Evolutionary conservation across 2,113 vertebrate species (phyloP).

Genomic region (Zosterops lateralis): DNA sequence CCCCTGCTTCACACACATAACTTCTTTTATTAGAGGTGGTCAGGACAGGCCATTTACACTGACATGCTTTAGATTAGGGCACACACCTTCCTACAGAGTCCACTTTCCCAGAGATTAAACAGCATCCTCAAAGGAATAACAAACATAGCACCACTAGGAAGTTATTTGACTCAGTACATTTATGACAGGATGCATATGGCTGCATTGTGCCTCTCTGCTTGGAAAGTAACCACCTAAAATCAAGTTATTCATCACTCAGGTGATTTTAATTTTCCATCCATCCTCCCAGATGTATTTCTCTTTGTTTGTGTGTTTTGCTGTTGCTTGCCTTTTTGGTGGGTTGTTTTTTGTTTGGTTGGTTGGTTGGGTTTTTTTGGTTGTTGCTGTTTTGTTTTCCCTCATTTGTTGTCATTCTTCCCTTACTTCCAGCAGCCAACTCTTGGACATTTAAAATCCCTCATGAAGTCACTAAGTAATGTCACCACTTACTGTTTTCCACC

Average conservation of each 20-base stretch:
- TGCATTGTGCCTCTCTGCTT: neutral
- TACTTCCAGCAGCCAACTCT: neutral
- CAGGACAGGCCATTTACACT: neutral
- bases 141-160: neutral
- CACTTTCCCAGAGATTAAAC: neutral
- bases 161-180: neutral
- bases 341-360: too few species aligned
- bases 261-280: neutral
- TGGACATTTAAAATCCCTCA: neutral
- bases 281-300: neutral
- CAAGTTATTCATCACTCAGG: neutral
- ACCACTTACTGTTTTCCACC: slow-evolving; percentile 37
- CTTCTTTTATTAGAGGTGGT: neutral
- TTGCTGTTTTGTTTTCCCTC: neutral
- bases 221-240: neutral
- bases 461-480: slow-evolving; percentile 38
- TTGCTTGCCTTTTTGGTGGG: neutral
- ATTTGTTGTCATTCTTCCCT: neutral
- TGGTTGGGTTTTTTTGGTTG: neutral
- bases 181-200: neutral
- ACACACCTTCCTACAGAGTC: neutral
- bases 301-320: neutral
- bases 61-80: neutral
- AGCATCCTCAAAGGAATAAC: neutral
- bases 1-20: neutral